Base-by-base conservation (phyloP, 2,113 vertebrate species). In the Myrmecophaga tridactyla region DNA sequence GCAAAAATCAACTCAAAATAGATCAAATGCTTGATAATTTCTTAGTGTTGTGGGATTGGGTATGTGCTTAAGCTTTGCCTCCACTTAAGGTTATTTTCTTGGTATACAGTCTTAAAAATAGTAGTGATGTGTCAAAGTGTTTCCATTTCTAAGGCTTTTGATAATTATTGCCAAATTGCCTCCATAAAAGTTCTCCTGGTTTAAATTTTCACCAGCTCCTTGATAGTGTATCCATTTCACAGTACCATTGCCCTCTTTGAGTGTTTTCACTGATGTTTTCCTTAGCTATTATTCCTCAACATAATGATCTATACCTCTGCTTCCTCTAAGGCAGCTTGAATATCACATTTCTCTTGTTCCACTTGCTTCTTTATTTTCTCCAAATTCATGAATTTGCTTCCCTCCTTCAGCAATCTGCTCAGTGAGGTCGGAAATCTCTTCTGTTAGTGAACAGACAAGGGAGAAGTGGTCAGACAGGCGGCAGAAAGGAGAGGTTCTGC, bases 321-420 rank as follows among this genome's bases (percentile, higher is more conserved):
- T 97, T 99, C 99, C 81, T 99, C 99, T 65, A 99, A 81, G n/a
- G 99, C 98, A 65, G 98, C 98, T 94, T 99, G 99, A 72, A 99
- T 98, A 94, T 99, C 99, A 92, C 98, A 96, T 94, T 99, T 99
- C 94, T 99, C 99, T 94, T 98, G 94, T 95, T 99, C 99, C 62
- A 97, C 82, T 73, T 98, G 97, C 97, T 99, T 99, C 97, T 99
- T 99, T 83, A 98, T 96, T 95, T 99, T 99, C 95, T 99, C 99
- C 63, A 99, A 99, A 90, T 97, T 99, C 99, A 92, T 99, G 99
- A 41, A 99, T 98, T 0, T 98, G 98, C 95, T 99, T 99, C 29
- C 99, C 99, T 23, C 97, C 97, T 82, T 99, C 99, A 0, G 98
- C 98, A 90, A 99, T 98, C 97, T 99, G 99, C 92, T 99, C 99